Conservation (phyloP, 1,140 invertebrate species). For the Lepidostoma basale region DNA sequence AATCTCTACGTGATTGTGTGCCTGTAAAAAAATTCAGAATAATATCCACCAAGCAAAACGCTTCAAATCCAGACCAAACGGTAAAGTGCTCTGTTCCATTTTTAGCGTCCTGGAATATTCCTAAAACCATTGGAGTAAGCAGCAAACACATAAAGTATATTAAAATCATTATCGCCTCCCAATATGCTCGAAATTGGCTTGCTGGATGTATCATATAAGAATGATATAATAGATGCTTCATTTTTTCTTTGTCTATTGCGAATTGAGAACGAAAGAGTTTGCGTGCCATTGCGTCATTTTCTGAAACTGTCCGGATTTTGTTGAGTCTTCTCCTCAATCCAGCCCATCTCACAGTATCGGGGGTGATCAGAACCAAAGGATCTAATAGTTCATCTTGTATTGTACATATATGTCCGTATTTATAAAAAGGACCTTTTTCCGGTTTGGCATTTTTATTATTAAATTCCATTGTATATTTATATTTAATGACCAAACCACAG, state of each 20-base stretch:
- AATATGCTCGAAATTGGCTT: slow-evolving; percentile 19
- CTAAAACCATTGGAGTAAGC: background rate
- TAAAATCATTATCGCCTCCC: slow-evolving; percentile 21
- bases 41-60: slow-evolving; percentile 10
- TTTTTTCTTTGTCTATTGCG: slow-evolving; percentile 27
- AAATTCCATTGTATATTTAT: slow-evolving; percentile 9
- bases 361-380: background rate
- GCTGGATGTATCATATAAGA: slow-evolving; percentile 28
- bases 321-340: background rate
- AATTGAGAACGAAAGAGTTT: slow-evolving; percentile 19
- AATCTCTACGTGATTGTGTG: slow-evolving; percentile 3
- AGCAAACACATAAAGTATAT: background rate
- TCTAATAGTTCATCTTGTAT: slow-evolving; percentile 4
- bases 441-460: background rate
- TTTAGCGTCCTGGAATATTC: no score
- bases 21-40: slow-evolving; percentile 17
- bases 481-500: no score
- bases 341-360: background rate
- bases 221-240: slow-evolving; percentile 13
- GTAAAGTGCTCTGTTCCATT: no score
- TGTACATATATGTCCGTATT: slow-evolving; percentile 12
- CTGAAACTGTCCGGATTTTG: background rate
- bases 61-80: background rate
- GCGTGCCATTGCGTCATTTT: background rate
- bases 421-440: slow-evolving; percentile 17